Conservation (phyloP, 2,888 invertebrate genomes). For the Globia sparganii region DNA sequence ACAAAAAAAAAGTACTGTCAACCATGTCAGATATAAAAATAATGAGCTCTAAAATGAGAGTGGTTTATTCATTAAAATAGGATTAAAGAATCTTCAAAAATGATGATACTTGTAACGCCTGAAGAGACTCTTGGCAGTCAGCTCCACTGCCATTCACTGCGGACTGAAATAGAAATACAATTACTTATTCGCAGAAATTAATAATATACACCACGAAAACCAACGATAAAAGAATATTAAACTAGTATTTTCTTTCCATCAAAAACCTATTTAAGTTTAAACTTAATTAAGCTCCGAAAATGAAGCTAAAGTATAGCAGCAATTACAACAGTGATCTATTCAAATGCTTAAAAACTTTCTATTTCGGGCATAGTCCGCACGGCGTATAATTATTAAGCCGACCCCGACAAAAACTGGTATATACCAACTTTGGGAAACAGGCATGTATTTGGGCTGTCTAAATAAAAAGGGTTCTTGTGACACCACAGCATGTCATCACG, state of each 20-base stretch:
- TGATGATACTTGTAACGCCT: not conserved
- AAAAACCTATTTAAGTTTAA: conserved; percentile 42
- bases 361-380: conserved; percentile 49
- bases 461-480: not conserved
- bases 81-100: not conserved
- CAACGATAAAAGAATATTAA: not conserved
- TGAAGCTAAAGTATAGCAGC: conserved; percentile 45
- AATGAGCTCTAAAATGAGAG: not conserved
- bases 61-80: not conserved
- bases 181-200: not conserved
- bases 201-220: not conserved
- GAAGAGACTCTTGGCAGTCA: not conserved
- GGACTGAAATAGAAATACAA: not conserved
- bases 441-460: conserved; percentile 38
- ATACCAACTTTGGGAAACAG: conserved; percentile 62
- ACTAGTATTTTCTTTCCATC: conserved; percentile 7
- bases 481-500: no score
- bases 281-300: conserved; percentile 45
- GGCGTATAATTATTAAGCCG: conserved; percentile 67
- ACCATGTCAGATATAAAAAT: not conserved
- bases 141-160: not conserved
- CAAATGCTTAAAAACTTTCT: conserved; percentile 55
- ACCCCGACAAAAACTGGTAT: conserved; percentile 68
- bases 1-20: no score
- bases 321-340: conserved; percentile 61